phyloP scores from a whole-genome alignment of 2,888 invertebrate species.

The Pristionchus fissidentatus region DNA sequence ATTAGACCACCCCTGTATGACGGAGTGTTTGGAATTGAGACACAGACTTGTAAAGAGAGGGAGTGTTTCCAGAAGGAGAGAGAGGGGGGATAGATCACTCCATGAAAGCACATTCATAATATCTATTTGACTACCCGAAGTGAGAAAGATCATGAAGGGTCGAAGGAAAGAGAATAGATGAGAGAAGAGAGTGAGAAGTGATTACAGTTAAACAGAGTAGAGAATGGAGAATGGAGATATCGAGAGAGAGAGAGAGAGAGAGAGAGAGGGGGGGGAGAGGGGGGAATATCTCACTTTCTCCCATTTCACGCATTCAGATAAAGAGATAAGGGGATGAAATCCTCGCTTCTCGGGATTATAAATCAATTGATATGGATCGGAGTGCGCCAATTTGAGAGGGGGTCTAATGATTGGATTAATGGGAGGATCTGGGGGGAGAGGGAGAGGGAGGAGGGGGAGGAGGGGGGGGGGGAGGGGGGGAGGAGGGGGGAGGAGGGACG shows the following conservation, averaged over 20 bases:
- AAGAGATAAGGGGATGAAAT: constrained; percentile 12
- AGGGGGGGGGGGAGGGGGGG: not conserved
- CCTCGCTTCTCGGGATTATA: constrained; percentile 40
- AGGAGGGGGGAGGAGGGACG: constrained; percentile 21
- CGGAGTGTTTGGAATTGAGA: constrained; percentile 31
- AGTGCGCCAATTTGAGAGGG: constrained; percentile 34
- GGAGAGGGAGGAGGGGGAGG: not conserved
- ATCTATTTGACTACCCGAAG: constrained; percentile 26
- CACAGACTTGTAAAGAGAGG: constrained; percentile 35
- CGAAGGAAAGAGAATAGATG: not conserved
- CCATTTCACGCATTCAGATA: not conserved
- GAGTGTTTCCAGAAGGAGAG: not conserved
- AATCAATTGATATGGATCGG: constrained; percentile 35
- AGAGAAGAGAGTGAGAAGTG: not conserved
- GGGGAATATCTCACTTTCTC: not conserved
- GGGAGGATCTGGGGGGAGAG: not conserved
- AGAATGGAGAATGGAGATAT: not conserved
- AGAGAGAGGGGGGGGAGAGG: constrained; percentile 1
- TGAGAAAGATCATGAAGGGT: constrained; percentile 22
- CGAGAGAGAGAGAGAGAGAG: not conserved
- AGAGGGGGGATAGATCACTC: constrained; percentile 1
- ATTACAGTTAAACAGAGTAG: constrained; percentile 22
- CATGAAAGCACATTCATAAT: constrained; percentile 12
- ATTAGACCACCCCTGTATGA: constrained; percentile 9
- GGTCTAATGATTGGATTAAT: constrained; percentile 44